Conservation (phyloP, 2,888 invertebrate genomes). For the Dendrolimus pini region DNA sequence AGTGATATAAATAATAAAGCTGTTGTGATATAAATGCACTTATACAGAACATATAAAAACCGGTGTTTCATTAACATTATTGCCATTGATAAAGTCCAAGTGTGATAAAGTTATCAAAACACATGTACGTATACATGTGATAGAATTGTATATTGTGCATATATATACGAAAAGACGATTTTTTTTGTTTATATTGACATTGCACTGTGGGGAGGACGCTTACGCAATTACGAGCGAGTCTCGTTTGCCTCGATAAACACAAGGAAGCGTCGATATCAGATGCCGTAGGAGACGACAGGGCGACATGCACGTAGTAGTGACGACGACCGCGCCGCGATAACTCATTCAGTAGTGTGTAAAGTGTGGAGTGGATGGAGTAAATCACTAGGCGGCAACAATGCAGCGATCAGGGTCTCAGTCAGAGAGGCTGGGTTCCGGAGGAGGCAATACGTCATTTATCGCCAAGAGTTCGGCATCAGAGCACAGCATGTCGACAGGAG, state of each 20-base stretch:
- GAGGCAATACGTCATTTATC: conserved; percentile 44
- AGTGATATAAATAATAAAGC: conserved; percentile 15
- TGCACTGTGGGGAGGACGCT: conserved; percentile 19
- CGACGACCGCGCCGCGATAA: conserved; percentile 18
- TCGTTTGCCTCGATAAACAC: conserved; percentile 21
- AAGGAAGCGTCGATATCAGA: conserved; percentile 18
- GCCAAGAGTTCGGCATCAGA: conserved; percentile 68
- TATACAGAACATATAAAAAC: conserved; percentile 25
- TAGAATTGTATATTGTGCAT: conserved; percentile 17
- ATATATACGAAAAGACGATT: conserved; percentile 18
- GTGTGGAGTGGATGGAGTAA: conserved; percentile 18
- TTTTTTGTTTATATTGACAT: conserved; percentile 29
- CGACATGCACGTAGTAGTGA: conserved; percentile 22
- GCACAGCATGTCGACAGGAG: conserved; percentile 72
- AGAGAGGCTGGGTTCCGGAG: conserved; percentile 65
- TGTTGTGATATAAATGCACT: conserved; percentile 22
- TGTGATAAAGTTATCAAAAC: conserved; percentile 46
- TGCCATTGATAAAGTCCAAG: conserved; percentile 44
- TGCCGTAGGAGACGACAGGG: conserved; percentile 18
- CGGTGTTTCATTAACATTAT: conserved; percentile 33
- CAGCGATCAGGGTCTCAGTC: conserved; percentile 77
- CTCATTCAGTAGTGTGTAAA: conserved; percentile 27
- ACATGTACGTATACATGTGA: conserved; percentile 29
- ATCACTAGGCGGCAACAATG: conserved; percentile 31
- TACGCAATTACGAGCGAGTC: conserved; percentile 27